These are phyloP conservation scores for Dryococelus australis DNA, from an alignment of 2,888 invertebrate species.

Conservation along the genomic window DNA sequence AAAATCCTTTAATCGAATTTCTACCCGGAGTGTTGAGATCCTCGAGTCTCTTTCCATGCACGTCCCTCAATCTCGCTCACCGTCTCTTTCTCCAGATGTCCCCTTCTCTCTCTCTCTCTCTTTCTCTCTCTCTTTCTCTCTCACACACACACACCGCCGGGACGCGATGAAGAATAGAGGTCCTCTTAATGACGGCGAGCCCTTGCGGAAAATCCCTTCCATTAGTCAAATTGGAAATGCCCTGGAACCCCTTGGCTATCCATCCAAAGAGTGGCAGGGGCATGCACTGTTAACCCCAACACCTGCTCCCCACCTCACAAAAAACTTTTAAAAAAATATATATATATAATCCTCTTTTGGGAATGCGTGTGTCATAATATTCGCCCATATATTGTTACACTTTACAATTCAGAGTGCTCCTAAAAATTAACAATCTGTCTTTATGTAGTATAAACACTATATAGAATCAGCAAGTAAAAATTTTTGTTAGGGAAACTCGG, in stretches of 20 bases:
- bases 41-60: not conserved
- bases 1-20: not conserved
- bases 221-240: slow-evolving; percentile 8
- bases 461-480: too few species aligned
- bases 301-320: not conserved
- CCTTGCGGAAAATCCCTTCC: not conserved
- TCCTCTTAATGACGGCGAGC: not conserved
- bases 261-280: not conserved
- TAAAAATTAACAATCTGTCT: too few species aligned
- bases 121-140: slow-evolving; percentile 1
- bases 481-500: too few species aligned
- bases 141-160: not conserved
- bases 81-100: too few species aligned
- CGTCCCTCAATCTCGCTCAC: not conserved
- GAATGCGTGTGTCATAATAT: too few species aligned
- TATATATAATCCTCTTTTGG: not conserved
- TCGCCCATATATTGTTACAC: too few species aligned
- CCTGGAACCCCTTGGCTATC: not conserved
- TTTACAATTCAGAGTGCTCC: too few species aligned
- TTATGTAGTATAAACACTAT: too few species aligned
- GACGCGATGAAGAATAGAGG: not conserved
- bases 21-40: not conserved
- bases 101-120: not conserved
- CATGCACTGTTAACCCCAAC: not conserved
- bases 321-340: not conserved